Base-by-base conservation (phyloP, 2,888 invertebrate genomes). In the Teinopalpus imperialis region DNA sequence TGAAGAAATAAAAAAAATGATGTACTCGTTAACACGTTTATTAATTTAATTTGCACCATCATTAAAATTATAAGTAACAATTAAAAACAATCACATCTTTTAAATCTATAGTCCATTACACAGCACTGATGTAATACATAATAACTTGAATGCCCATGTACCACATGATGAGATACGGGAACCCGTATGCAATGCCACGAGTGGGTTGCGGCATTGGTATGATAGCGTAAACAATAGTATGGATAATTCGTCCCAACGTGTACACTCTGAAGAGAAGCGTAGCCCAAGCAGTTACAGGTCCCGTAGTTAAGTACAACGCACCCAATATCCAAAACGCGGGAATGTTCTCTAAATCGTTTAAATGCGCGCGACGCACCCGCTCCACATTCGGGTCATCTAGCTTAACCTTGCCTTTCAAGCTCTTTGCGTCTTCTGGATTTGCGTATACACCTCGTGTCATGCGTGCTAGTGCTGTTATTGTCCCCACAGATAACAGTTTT, bases 321-420 rank as follows among this genome's bases (percentile, higher is more conserved):
- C 90, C 91, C 20, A 92, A 70, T 7, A 92, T 59, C 68, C 93
- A 87, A 67, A 93, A 94, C 1, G 91, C 85, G 0, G 92, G 88
- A 42, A 94, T 93, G 69, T 93, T 94, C 74, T 94, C 94, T 70
- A 94, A 66, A 67, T 94, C 94, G 62, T 94, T 94, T 57, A 90
- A 81, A 66, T 94, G 93, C 6, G 93, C 93, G 63, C 92, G 75
- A 1, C 87, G 69, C 1, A 77, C 47, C 2, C 87, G 66, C 56
- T 87, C 86, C 12, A 87, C 65, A 0, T 49, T 56, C 0, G 69
- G 72, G 45, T 86, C 80, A 24, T 81, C 83, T 34, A 53, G 71
- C 57, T 76, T 83, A 43, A 87, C 74, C 52, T 75, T 79, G 6
- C 77, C 77, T 44, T 54, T 65, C 1, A 65, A 30, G 1, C 35